Evolutionary conservation across 2,797 vertebrate species (phyloP), one percentile per base, ranked within the genome.

Genomic region (Mycteria americana): DNA sequence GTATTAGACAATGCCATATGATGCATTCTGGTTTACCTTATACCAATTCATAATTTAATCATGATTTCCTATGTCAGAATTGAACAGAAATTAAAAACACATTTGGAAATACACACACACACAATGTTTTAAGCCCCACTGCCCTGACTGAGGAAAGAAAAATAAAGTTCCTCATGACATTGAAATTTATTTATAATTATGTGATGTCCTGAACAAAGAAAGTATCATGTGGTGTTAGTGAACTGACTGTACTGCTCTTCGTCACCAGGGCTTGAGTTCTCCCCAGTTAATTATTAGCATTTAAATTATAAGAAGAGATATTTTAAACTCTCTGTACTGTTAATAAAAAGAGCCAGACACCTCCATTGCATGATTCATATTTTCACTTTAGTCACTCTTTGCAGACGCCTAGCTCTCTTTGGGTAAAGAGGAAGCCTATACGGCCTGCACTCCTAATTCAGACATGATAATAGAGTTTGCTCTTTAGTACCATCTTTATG

Each of bases 281-380:
- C 37, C 53, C 31, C 57, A 62, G 68, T 69, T 93, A 90, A 88
- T 86, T 72, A 93, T 78, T 62, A 60, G 23, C 13, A 24, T 75
- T 92, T 78, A 63, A 92, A 95, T 94, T 86, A 81, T 39, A 78
- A 90, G 30, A 59, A 88, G 68, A 83, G 53, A 81, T 73, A 76
- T 82, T 94, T 92, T 33, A 84, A 85, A 86, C 54, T 72, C 57
- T 30, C 84, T 76, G 69, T 88, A 51, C 56, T 74, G 72, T 18
- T 93, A 93, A 95, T 75, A 77, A 89, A 83, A 85, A 75, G 23
- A 88, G 67, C 0, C 54, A 79, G 77, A 86, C 46, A 86, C 43
- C 25, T 81, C 77, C 43, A 10, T 19, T 25, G 35, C 23, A 63
- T 33, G 51, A 94, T 91, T 85, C 33, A 54, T 73, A 67, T 76